Evolutionary conservation across 2,888 invertebrate species (phyloP).

Genomic region (Drosophila mimica): DNA sequence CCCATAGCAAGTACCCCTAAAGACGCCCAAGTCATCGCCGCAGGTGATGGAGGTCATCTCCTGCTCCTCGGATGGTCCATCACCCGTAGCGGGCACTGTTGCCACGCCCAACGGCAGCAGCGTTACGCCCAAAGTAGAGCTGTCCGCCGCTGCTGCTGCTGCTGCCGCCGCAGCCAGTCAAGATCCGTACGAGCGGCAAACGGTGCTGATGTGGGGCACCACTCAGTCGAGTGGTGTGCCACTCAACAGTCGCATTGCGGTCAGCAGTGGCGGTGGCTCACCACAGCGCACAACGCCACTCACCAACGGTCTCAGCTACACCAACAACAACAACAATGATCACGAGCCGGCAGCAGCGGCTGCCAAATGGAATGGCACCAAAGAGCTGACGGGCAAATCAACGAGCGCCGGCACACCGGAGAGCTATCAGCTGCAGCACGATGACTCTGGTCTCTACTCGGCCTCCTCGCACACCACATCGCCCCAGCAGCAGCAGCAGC

Average conservation of each 20-base stretch:
- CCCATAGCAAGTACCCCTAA: conserved; percentile 82
- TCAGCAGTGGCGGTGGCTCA: conserved; percentile 82
- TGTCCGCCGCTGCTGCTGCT: conserved; percentile 60
- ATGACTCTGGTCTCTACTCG: conserved; percentile 81
- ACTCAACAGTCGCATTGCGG: conserved; percentile 74
- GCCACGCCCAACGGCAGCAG: conserved; percentile 66
- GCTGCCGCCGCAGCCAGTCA: conserved; percentile 48
- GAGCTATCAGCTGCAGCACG: conserved; percentile 80
- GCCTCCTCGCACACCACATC: conserved; percentile 83
- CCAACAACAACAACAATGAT: conserved; percentile 71
- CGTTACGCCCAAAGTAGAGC: conserved; percentile 84
- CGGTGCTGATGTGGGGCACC: conserved; percentile 96
- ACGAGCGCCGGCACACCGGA: conserved; percentile 75
- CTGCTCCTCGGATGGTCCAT: conserved; percentile 85
- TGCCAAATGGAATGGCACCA: conserved; percentile 81
- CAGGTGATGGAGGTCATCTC: conserved; percentile 85
- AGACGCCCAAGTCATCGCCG: conserved; percentile 85
- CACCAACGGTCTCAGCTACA: conserved; percentile 83
- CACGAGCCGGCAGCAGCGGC: conserved; percentile 55
- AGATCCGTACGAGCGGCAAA: conserved; percentile 89
- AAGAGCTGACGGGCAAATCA: conserved; percentile 68
- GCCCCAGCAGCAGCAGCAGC: conserved; percentile 75
- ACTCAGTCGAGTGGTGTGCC: conserved; percentile 85
- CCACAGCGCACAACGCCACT: conserved; percentile 83
- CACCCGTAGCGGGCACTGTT: conserved; percentile 76